A percentile compares a stretch with the other conserved stretches of the same genome.
Conservation (phyloP, 35 echinoderm and acorn worm species). For the Heliocidaris erythrogramma region DNA sequence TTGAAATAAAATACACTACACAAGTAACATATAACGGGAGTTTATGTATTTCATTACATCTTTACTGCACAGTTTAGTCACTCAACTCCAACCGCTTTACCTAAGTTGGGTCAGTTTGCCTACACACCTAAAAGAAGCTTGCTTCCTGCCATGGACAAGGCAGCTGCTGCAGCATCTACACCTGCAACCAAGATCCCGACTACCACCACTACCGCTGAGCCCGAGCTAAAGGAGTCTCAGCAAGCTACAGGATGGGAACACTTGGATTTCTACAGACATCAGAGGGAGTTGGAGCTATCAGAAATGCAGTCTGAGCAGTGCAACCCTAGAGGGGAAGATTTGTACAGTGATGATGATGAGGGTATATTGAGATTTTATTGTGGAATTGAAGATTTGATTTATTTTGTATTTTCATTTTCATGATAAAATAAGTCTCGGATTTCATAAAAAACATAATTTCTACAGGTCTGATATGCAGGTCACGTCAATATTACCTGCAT, state of each 20-base stretch:
- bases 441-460: no score
- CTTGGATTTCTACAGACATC: conserved; percentile 53
- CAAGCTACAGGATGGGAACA: conserved; percentile 56
- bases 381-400: not conserved
- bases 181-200: not conserved
- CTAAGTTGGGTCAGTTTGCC: conserved; percentile 49
- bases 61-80: conserved; percentile 22
- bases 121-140: conserved; percentile 49
- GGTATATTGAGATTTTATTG: not conserved
- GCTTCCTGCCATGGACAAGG: conserved; percentile 5
- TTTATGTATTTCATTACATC: not conserved
- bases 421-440: no score
- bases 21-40: not conserved
- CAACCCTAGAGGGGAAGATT: not conserved
- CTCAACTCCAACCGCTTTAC: not conserved
- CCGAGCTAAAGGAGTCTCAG: not conserved
- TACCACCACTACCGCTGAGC: not conserved
- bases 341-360: not conserved
- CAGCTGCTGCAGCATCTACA: conserved; percentile 42
- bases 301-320: not conserved
- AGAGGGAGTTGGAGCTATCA: not conserved
- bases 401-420: no score
- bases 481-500: no score
- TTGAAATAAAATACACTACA: no score
- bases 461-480: no score